These are phyloP conservation scores for Archivesica marissinica DNA, from an alignment of 1,140 invertebrate species.

Conservation along the genomic window DNA sequence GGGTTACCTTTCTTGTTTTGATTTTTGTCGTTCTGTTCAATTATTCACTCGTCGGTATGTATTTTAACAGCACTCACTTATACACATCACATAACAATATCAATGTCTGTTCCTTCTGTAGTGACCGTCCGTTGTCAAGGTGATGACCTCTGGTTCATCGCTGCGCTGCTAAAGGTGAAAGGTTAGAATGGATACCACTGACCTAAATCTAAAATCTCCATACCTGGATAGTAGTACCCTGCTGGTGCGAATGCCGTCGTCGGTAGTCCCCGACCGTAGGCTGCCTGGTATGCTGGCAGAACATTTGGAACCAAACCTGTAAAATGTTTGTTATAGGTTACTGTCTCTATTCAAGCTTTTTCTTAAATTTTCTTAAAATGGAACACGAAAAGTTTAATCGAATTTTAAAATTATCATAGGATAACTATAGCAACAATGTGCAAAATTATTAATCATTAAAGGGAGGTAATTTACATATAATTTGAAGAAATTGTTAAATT, in stretches of 20 bases:
- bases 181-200: constrained; percentile 74
- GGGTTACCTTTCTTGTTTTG: too few relatives aligned
- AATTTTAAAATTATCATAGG: too few relatives aligned
- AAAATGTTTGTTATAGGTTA: too few relatives aligned
- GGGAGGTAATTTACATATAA: too few relatives aligned
- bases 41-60: not conserved
- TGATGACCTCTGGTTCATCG: constrained; percentile 13
- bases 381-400: too few relatives aligned
- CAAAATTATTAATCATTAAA: too few relatives aligned
- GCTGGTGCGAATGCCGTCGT: constrained; percentile 63
- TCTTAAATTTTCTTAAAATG: too few relatives aligned
- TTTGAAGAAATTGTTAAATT: too few relatives aligned
- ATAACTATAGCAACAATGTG: too few relatives aligned
- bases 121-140: constrained; percentile 12
- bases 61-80: not conserved
- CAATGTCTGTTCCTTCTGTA: not conserved
- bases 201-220: constrained; percentile 77
- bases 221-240: constrained; percentile 75
- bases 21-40: not conserved
- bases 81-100: not conserved
- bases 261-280: constrained; percentile 68
- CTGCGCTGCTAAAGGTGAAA: constrained; percentile 49
- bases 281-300: constrained; percentile 36
- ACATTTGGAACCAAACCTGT: constrained; percentile 55
- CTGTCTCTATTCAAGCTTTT: too few relatives aligned